A percentile compares a stretch with the other conserved stretches of the same genome.
phyloP scores from a whole-genome alignment of 2,113 vertebrate genomes.

The Candoia aspera region DNA sequence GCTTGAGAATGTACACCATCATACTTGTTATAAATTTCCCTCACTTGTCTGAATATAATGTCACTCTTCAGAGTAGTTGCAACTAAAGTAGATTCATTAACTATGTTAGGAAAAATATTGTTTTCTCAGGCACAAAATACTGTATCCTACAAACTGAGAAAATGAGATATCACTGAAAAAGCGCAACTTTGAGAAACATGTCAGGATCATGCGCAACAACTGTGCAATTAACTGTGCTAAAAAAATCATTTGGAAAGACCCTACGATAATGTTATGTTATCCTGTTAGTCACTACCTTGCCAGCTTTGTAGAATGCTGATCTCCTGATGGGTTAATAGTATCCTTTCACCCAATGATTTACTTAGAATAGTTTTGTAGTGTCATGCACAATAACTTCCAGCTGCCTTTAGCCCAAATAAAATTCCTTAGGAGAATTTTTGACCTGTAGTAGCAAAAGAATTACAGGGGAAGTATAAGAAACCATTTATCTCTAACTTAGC shows the following conservation, averaged over 20 bases:
- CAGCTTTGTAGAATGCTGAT: neutral
- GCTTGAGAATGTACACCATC: neutral
- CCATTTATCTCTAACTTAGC: slow-evolving; percentile 5
- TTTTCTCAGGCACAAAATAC: neutral
- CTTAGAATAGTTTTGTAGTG: slow-evolving; percentile 1
- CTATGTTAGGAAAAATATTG: neutral
- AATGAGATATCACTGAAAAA: slow-evolving; percentile 3
- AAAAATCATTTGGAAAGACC: slow-evolving; percentile 26
- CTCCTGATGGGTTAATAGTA: slow-evolving; percentile 33
- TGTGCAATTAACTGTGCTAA: slow-evolving; percentile 24
- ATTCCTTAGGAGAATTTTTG: slow-evolving; percentile 8
- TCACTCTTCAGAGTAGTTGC: neutral
- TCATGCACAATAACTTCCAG: slow-evolving; percentile 33
- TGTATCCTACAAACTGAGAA: neutral
- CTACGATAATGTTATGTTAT: slow-evolving; percentile 23
- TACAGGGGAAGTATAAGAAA: slow-evolving; percentile 15
- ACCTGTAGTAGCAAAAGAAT: slow-evolving; percentile 23
- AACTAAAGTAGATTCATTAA: neutral
- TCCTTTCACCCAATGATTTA: neutral
- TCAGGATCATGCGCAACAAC: slow-evolving; percentile 30
- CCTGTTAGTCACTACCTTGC: slow-evolving; percentile 38
- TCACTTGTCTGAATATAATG: neutral
- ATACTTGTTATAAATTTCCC: neutral
- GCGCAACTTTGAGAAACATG: slow-evolving; percentile 12
- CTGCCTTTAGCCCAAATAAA: slow-evolving; percentile 29